Conservation (phyloP, 37 sponge, comb jelly and placozoan species). For the Geodia barretti region DNA sequence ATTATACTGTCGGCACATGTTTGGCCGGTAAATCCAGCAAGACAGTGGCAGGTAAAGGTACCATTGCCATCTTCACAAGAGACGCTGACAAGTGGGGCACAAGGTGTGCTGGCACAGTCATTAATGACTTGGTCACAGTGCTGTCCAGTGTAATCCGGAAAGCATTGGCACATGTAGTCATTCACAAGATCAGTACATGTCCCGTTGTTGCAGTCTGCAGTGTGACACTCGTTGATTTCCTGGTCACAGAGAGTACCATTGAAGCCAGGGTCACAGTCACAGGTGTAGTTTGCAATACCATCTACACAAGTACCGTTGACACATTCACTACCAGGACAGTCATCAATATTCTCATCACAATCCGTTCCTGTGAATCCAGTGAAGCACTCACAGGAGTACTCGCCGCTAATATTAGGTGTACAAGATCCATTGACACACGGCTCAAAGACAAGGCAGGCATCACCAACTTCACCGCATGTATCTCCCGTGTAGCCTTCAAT, state of each 20-base stretch:
- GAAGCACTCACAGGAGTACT: constrained; percentile 50
- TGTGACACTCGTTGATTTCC: constrained; percentile 63
- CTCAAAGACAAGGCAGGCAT: not conserved
- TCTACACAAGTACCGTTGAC: constrained; percentile 28
- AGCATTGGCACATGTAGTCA: constrained; percentile 54
- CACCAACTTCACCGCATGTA: constrained; percentile 3
- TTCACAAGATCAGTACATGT: constrained; percentile 24
- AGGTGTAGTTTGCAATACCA: constrained; percentile 11
- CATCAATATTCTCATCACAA: constrained; percentile 37
- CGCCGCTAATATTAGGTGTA: constrained; percentile 24
- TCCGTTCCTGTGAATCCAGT: constrained; percentile 35
- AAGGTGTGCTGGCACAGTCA: constrained; percentile 44
- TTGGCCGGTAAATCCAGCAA: constrained; percentile 26
- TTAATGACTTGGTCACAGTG: constrained; percentile 63
- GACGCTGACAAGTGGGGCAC: constrained; percentile 2
- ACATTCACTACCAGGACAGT: not conserved
- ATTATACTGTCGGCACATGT: constrained; percentile 13
- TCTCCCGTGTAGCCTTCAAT: constrained; percentile 15
- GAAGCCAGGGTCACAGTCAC: constrained; percentile 63
- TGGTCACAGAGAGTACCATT: constrained; percentile 55
- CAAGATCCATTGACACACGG: constrained; percentile 25
- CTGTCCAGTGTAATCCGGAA: constrained; percentile 59
- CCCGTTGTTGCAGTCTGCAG: constrained; percentile 46
- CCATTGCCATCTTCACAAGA: constrained; percentile 30
- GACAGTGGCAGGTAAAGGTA: constrained; percentile 40